Base-by-base conservation (phyloP, 2,797 vertebrate species). In the Natrix natrix region DNA sequence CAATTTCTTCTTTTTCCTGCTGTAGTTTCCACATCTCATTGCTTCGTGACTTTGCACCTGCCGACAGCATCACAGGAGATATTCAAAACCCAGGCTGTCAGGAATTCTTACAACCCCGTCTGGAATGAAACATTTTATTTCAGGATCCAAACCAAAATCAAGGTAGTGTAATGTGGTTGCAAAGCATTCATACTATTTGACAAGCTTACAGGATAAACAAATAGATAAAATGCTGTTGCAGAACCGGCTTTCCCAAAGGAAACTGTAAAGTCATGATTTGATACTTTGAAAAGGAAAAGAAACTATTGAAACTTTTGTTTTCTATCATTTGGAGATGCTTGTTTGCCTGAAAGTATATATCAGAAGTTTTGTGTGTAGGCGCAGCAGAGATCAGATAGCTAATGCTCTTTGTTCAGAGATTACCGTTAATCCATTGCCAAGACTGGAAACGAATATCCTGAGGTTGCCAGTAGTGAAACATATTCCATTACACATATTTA, bases 111-210 rank as follows among this genome's bases (percentile, higher is more conserved):
- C 60, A 96, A 95, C 32, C 98, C 98, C 1, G 57, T 97, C 92
- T 99, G 98, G 98, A 98, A 99, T 0, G 98, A 99, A 95, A 98
- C 96, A 12, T 99, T 99, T 95, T 97, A 94, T 94, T 99, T 98
- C 90, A 98, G 97, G 88, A 96, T 98, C 92, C 98, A 98, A 93
- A 97, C 95, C 86, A 96, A 97, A 87, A 95, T 98, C 88, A 98
- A 99, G 98, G 98, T 99, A 96, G 63, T 7, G 90, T 86, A 43
- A 94, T 94, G 88, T 74, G 20, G 7, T 52, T 48, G 32, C 26
- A 20, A 17, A 2, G 28, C 55, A 59, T 26, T 26, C 20, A 91
- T 10, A 48, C 22, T 92, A 16, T 86, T 1, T 2, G 93, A 16
- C 43, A 24, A 86, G 5, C 0, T 0, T 59, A 5, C 88, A 10